A percentile compares a stretch with the other conserved stretches of the same genome.
Evolutionary conservation across 2,888 invertebrate species (phyloP).

Genomic region (Amblyteles armatorius): DNA sequence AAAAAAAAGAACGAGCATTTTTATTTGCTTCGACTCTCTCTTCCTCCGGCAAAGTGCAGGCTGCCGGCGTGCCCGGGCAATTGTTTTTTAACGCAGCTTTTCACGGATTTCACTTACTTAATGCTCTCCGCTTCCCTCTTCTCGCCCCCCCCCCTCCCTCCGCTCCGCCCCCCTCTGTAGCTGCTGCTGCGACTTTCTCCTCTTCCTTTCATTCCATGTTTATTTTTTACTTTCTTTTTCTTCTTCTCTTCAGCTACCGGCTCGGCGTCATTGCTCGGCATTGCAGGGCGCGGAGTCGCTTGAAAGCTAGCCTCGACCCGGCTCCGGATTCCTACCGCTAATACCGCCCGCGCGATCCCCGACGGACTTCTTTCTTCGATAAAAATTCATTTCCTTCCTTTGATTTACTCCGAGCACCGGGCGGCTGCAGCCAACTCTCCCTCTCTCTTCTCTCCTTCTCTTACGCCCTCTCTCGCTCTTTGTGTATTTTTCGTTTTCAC

Average conservation of each 20-base stretch:
- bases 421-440: constrained; percentile 78
- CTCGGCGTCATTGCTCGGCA: constrained; percentile 32
- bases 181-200: constrained; percentile 32
- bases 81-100: constrained; percentile 75
- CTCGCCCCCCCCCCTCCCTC: constrained; percentile 15
- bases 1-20: constrained; percentile 32
- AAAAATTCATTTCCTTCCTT: constrained; percentile 81
- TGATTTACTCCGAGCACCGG: constrained; percentile 78
- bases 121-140: constrained; percentile 51
- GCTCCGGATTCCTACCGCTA: constrained; percentile 14
- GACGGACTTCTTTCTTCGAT: constrained; percentile 74
- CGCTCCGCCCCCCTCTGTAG: not conserved
- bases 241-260: constrained; percentile 15
- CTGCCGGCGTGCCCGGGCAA: constrained; percentile 65
- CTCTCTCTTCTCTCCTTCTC: constrained; percentile 20
- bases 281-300: constrained; percentile 35
- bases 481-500: constrained; percentile 42
- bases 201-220: constrained; percentile 33
- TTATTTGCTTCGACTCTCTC: constrained; percentile 39
- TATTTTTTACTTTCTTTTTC: constrained; percentile 20
- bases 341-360: constrained; percentile 57
- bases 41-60: constrained; percentile 39
- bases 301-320: constrained; percentile 37
- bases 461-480: constrained; percentile 20
- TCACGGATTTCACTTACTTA: constrained; percentile 74